Evolutionary conservation across 2,888 invertebrate species (phyloP).

Genomic region (Pecten maximus): DNA sequence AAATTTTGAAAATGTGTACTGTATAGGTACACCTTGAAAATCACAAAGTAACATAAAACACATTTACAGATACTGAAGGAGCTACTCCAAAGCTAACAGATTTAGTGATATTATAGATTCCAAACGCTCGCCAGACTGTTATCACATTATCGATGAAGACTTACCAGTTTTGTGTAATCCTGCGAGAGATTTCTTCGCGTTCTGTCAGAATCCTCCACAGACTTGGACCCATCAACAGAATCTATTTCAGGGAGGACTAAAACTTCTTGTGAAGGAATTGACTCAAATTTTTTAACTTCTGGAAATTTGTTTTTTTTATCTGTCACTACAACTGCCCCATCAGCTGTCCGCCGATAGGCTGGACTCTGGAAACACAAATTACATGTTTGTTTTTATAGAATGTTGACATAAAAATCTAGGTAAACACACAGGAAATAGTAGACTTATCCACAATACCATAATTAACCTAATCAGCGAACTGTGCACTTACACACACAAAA

Average conservation of each 20-base stretch:
- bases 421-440: too few relatives aligned
- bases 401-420: too few relatives aligned
- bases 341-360: conserved; percentile 44
- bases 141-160: not conserved
- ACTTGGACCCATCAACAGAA: not conserved
- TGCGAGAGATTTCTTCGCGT: conserved; percentile 56
- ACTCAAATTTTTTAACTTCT: conserved; percentile 82
- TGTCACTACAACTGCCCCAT: conserved; percentile 49
- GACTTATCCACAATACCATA: too few relatives aligned
- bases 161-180: conserved; percentile 65
- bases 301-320: conserved; percentile 79
- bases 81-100: too few relatives aligned
- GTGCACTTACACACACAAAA: too few relatives aligned
- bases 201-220: not conserved
- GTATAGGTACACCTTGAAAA: too few relatives aligned
- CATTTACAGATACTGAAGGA: too few relatives aligned
- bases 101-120: too few relatives aligned
- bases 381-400: not conserved
- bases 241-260: conserved; percentile 52
- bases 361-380: conserved; percentile 45
- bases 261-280: conserved; percentile 72
- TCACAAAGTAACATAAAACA: too few relatives aligned
- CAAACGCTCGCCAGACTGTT: too few relatives aligned
- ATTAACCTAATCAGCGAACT: too few relatives aligned
- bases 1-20: too few relatives aligned